phyloP scores from a whole-genome alignment of 2,113 vertebrate species.

The Centrocercus urophasianus region DNA sequence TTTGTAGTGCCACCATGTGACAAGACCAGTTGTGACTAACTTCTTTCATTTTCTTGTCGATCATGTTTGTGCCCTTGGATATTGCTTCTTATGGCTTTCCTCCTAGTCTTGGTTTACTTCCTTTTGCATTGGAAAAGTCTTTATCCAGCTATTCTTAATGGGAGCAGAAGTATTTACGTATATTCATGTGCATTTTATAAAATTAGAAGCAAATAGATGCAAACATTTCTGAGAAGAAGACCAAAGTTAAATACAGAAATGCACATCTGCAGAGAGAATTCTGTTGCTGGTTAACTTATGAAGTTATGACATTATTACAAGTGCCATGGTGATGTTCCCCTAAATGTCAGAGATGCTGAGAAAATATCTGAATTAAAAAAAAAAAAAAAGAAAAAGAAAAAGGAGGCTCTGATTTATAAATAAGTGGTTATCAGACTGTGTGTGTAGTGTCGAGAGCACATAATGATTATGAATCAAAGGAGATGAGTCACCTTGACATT shows the following conservation, averaged over 20 bases:
- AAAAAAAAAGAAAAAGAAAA: background rate
- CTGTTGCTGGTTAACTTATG: background rate
- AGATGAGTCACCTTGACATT: constrained; percentile 75
- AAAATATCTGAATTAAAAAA: constrained; percentile 34
- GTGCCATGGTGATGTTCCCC: background rate
- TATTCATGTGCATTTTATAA: background rate
- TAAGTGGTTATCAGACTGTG: constrained; percentile 34
- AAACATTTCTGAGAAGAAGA: background rate
- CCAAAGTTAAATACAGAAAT: background rate
- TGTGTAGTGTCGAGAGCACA: constrained; percentile 43
- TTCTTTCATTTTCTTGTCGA: background rate
- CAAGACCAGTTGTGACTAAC: background rate
- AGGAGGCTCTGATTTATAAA: constrained; percentile 33
- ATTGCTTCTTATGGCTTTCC: background rate
- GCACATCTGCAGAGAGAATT: background rate
- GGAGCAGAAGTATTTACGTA: background rate
- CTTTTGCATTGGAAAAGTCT: background rate
- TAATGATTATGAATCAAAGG: constrained; percentile 69
- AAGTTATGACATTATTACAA: background rate
- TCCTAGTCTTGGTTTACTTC: background rate
- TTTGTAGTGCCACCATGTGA: background rate
- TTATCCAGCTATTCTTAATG: background rate
- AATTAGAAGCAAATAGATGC: background rate
- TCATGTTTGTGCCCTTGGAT: background rate
- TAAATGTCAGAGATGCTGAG: constrained; percentile 46